Evolutionary conservation across 2,797 vertebrate species (phyloP).

Genomic region (Cyclopterus lumpus): DNA sequence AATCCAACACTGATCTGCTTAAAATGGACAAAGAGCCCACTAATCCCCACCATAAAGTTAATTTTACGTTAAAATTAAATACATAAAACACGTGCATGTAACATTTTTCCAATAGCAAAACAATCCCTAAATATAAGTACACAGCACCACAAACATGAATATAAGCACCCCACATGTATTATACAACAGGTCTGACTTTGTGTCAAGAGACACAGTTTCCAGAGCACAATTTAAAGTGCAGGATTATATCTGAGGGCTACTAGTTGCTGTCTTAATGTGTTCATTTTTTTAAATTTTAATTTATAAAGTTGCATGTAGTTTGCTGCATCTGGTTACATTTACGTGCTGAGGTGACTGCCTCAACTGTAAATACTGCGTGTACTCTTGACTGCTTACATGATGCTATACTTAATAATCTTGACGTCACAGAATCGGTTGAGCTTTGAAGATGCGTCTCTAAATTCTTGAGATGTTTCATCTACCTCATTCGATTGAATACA

Average conservation of each 20-base stretch:
- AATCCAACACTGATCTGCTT: not conserved
- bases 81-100: not conserved
- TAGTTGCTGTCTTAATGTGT: not conserved
- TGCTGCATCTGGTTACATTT: not conserved
- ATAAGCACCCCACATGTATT: not conserved
- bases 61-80: not conserved
- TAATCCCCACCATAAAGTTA: not conserved
- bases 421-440: not conserved
- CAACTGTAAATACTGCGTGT: not conserved
- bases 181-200: not conserved
- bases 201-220: not conserved
- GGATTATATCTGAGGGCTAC: not conserved
- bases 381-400: not conserved
- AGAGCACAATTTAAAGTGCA: not conserved
- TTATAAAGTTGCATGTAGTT: constrained; percentile 1
- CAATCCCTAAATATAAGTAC: not conserved
- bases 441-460: not conserved
- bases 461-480: not conserved
- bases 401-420: not conserved
- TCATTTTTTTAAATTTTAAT: not conserved
- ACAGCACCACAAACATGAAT: not conserved
- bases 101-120: not conserved
- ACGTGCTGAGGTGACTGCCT: not conserved
- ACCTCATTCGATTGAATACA: not conserved
- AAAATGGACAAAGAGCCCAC: not conserved